Base-by-base conservation (phyloP, 2,888 invertebrate genomes). In the Orgyia antiqua region DNA sequence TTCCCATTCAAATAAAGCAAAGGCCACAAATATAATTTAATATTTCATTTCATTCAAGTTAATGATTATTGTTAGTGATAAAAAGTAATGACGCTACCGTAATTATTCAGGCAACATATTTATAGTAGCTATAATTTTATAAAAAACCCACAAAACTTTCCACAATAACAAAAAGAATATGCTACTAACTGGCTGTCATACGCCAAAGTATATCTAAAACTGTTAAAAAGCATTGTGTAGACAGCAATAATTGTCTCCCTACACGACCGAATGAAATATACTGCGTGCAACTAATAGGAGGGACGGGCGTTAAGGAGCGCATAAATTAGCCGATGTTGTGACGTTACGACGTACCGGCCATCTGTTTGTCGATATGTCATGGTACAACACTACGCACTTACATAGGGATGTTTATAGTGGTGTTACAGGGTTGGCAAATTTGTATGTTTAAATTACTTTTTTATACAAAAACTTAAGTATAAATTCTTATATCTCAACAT, bases 291-390 rank as follows among this genome's bases (percentile, higher is more conserved):
- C 80, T 84, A 84, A 84, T 82, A 83, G 83, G 79, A 75, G 78
- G 78, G 78, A 68, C 77, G 78, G 70, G 82, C 74, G 83, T 79
- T 82, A 86, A 82, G 83, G 69, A 75, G 77, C 64, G 68, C 77
- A 84, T 87, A 87, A 86, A 87, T 86, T 82, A 84, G 74, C 58
- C 59, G 68, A 66, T 82, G 84, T 82, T 86, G 77, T 86, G 86
- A 84, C 83, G 79, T 67, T 65, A 61, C 66, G 58, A 56, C 72
- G 60, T 63, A 45, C 53, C 52, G 62, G 59, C 78, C 84, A 86
- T 84, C 83, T 87, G 86, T 84, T 82, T 79, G 70, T 80, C 82
- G 80, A 82, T 84, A 82, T 80, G 82, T 87, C 83, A 82, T 61
- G 57, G 58, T 55, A 51, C 72, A 69, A 49, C 68, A 66, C 69